These are phyloP conservation scores for Zeus faber DNA, from an alignment of 2,113 vertebrate species.

Conservation along the genomic window DNA sequence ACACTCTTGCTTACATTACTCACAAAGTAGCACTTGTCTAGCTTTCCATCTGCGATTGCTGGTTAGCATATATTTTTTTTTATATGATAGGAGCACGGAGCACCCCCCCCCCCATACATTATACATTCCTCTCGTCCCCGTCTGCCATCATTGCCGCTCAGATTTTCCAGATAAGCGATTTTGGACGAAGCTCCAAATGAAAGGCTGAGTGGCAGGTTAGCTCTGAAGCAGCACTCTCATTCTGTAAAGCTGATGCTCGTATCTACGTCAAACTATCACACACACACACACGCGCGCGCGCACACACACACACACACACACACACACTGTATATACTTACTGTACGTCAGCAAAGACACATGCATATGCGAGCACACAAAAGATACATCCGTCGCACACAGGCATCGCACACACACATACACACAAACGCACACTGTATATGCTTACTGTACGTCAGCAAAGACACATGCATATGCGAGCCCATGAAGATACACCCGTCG, in stretches of 20 bases:
- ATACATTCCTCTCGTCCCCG: slow-evolving; percentile 63
- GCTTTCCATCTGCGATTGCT: no score
- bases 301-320: slow-evolving; percentile 2
- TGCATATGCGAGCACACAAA: neutral
- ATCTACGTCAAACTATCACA: no score
- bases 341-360: neutral
- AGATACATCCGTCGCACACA: no score
- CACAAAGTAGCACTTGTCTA: no score
- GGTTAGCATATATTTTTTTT: no score
- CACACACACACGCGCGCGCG: neutral
- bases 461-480: neutral
- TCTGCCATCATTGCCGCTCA: slow-evolving; percentile 61
- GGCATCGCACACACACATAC: slow-evolving; percentile 11
- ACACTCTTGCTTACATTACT: neutral
- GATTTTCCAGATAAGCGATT: slow-evolving; percentile 67
- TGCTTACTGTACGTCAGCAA: no score
- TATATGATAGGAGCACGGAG: slow-evolving; percentile 65
- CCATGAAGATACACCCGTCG: neutral
- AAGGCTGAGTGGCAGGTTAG: slow-evolving; percentile 61
- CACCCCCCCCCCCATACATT: slow-evolving; percentile 65
- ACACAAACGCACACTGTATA: slow-evolving; percentile 15
- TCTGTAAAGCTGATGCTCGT: no score
- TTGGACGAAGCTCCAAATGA: slow-evolving; percentile 56
- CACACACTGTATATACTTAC: no score
- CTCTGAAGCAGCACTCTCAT: slow-evolving; percentile 39